A percentile compares a stretch with the other conserved stretches of the same genome.
phyloP scores from a whole-genome alignment of 2,113 vertebrate species.

The Atlantisia rogersi region DNA sequence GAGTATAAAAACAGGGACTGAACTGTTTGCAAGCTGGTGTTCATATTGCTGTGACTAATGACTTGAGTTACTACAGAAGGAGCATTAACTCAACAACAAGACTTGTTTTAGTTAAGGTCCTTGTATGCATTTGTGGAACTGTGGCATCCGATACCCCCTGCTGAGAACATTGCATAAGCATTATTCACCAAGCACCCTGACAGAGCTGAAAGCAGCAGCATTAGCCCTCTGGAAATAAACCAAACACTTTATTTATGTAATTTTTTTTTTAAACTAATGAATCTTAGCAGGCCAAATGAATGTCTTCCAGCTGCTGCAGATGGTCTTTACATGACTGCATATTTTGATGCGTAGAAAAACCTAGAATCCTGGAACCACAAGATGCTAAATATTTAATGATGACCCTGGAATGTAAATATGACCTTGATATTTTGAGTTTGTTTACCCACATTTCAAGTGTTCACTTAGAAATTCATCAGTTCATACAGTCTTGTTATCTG shows the following conservation, averaged over 20 bases:
- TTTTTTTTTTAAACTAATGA: constrained; percentile 42
- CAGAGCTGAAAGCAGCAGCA: neutral
- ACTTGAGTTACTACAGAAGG: neutral
- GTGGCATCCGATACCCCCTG: neutral
- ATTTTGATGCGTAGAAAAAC: neutral
- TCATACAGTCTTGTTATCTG: neutral
- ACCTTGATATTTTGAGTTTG: neutral
- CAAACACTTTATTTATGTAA: neutral
- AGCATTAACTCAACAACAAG: neutral
- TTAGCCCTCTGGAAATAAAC: constrained; percentile 17
- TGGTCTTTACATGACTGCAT: constrained; percentile 44
- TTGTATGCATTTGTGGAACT: neutral
- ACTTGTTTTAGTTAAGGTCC: neutral
- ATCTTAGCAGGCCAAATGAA: constrained; percentile 44
- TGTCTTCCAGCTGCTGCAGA: constrained; percentile 65
- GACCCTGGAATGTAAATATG: constrained; percentile 29
- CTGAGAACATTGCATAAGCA: neutral
- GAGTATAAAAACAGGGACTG: neutral
- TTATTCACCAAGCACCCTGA: neutral
- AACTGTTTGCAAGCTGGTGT: neutral
- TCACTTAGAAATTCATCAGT: neutral
- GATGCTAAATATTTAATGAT: constrained; percentile 7
- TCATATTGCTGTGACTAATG: neutral
- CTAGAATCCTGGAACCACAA: neutral
- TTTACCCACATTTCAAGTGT: constrained; percentile 9